Percentiles rank a stretch among this genome's conserved stretches.
Evolutionary conservation across 2,888 invertebrate species (phyloP).

Genomic region (Philopedon plagiatum): DNA sequence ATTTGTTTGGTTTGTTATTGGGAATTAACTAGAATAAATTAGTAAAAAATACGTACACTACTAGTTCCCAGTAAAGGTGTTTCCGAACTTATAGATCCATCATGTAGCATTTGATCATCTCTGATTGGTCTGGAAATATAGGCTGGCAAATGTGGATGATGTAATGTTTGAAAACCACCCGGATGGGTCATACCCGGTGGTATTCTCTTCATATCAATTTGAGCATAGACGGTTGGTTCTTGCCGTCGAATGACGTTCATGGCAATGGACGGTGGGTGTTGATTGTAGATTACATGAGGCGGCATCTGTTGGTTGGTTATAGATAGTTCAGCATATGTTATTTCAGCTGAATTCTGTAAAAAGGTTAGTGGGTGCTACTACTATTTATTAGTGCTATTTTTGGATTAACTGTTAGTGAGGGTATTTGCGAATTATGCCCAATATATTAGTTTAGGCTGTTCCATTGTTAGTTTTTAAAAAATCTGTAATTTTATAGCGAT

Average conservation of each 20-base stretch:
- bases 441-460: too few relatives aligned
- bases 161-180: slow-evolving; percentile 66
- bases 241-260: slow-evolving; percentile 67
- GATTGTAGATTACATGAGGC: slow-evolving; percentile 67
- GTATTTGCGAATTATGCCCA: too few relatives aligned
- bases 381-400: slow-evolving; percentile 20
- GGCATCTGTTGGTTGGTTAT: slow-evolving; percentile 67
- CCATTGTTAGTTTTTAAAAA: too few relatives aligned
- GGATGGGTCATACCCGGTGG: slow-evolving; percentile 66
- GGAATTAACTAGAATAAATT: too few relatives aligned
- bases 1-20: too few relatives aligned
- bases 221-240: slow-evolving; percentile 73
- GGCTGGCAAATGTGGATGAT: slow-evolving; percentile 64
- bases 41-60: slow-evolving; percentile 65
- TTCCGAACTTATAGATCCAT: slow-evolving; percentile 64
- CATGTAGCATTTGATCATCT: slow-evolving; percentile 63
- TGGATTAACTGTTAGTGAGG: neutral
- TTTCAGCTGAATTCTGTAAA: slow-evolving; percentile 69
- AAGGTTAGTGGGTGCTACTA: slow-evolving; percentile 45
- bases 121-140: slow-evolving; percentile 64
- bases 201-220: slow-evolving; percentile 70
- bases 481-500: too few relatives aligned
- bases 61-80: slow-evolving; percentile 65
- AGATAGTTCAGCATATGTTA: slow-evolving; percentile 73
- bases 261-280: slow-evolving; percentile 66